These are phyloP conservation scores for Bolborhynchus lineola DNA, from an alignment of 2,113 vertebrate genomes.

Conservation along the genomic window DNA sequence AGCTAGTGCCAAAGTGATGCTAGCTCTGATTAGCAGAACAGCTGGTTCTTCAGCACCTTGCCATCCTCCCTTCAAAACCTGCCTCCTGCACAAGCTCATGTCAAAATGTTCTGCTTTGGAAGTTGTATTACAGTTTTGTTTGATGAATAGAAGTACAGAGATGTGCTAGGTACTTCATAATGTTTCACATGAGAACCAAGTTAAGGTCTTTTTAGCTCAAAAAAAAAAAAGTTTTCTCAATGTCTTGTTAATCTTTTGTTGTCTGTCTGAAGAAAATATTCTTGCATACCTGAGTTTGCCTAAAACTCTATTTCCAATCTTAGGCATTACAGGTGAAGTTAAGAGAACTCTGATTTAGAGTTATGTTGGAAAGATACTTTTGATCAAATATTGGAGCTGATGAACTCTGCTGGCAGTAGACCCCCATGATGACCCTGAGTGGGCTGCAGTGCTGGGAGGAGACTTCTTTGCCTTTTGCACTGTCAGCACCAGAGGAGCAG, in stretches of 20 bases:
- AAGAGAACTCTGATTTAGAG: not conserved
- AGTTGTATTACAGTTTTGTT: not conserved
- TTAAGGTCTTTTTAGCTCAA: not conserved
- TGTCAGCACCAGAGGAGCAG: not conserved
- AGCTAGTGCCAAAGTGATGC: not conserved
- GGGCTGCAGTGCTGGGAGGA: not conserved
- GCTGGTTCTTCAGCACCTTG: not conserved
- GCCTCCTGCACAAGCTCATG: not conserved
- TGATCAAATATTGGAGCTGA: not conserved
- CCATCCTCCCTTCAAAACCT: not conserved
- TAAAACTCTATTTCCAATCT: not conserved
- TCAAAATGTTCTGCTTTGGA: constrained; percentile 21
- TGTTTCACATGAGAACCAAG: not conserved
- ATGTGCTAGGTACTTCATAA: fast-evolving
- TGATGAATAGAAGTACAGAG: not conserved
- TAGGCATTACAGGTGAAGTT: not conserved
- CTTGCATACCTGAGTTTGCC: not conserved
- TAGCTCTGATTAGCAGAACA: not conserved
- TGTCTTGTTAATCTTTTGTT: not conserved
- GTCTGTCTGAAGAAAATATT: not conserved
- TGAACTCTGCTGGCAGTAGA: not conserved
- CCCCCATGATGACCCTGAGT: fast-evolving
- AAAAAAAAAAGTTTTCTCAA: not conserved
- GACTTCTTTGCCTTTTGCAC: not conserved
- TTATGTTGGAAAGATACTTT: not conserved